These are phyloP conservation scores for Amphiprion clarkii DNA, from an alignment of 2,797 vertebrate species.

Conservation along the genomic window DNA sequence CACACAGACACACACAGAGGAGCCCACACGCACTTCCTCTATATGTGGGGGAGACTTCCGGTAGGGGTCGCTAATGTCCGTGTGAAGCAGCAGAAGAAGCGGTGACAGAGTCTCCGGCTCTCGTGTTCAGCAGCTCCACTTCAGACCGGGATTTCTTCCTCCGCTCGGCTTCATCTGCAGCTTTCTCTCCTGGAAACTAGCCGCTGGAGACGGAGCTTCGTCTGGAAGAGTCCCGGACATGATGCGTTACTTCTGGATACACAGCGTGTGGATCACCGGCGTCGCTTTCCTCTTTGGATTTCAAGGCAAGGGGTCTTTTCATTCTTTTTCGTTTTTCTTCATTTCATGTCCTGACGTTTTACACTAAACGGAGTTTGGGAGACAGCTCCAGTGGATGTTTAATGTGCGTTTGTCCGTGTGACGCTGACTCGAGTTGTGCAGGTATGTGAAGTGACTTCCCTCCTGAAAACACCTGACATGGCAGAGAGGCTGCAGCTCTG, in stretches of 20 bases:
- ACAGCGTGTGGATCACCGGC: conserved; percentile 71
- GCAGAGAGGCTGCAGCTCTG: background rate
- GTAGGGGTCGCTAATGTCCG: conserved; percentile 69
- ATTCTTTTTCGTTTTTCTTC: conserved; percentile 6
- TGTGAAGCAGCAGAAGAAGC: conserved; percentile 7
- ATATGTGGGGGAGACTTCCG: background rate
- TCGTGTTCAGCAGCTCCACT: conserved; percentile 17
- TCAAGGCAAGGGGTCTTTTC: conserved; percentile 74
- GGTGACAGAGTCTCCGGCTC: conserved; percentile 40
- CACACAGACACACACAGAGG: background rate
- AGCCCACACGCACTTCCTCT: background rate
- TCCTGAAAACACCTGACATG: conserved; percentile 29
- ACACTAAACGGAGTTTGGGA: conserved; percentile 27
- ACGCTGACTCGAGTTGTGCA: conserved; percentile 20
- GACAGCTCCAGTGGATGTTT: background rate
- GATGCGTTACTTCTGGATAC: conserved; percentile 79
- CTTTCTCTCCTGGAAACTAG: conserved; percentile 54
- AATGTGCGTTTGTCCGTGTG: conserved; percentile 32
- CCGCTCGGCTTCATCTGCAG: conserved; percentile 45
- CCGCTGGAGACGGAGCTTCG: conserved; percentile 41
- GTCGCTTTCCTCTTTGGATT: conserved; percentile 75
- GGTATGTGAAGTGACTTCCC: conserved; percentile 56
- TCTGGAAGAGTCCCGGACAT: conserved; percentile 46
- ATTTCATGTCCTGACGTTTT: conserved; percentile 36
- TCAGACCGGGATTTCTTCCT: conserved; percentile 49